Evolutionary conservation across 2,113 vertebrate genomes (phyloP), one percentile per base, ranked within the genome.

Genomic region (Lasiurus cinereus): DNA sequence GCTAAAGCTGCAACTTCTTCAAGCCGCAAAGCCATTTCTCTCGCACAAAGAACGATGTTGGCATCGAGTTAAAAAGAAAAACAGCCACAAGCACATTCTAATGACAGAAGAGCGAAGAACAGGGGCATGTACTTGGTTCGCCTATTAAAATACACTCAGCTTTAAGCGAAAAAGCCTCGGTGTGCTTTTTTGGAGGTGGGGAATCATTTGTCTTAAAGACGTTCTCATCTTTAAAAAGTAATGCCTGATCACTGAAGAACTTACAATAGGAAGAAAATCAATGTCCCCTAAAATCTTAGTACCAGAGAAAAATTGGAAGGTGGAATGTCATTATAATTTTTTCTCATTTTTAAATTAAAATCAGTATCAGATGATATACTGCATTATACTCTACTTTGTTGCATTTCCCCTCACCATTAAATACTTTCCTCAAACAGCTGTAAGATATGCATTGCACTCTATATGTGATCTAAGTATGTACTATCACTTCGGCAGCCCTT

Each of bases 331-430:
- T 50, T 46, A 24, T 3, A 52, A 31, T 67, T 88, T 91, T 67
- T 67, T 80, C 77, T 73, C 83, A 70, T 87, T 94, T 88, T 86
- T 64, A 67, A 83, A 80, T 36, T n/a, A 91, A 96, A 90, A 94
- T 46, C 91, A 56, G 22, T 36, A 66, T 33, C 27, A 48, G 29
- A 54, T 36, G 56, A 66, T 46, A 74, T 39, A 66, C 24, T 73
- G 48, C 21, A 59, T 56, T 74, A 86, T 11, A 90, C n/a, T 80
- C 59, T 67, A 74, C 50, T 74, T 59, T 70, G 83, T 62, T 54
- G 80, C 62, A 39, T 83, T 91, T 76, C 52, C n/a, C 76, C 82
- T 43, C 67, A 9, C 59, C 16, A 86, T 69, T 67, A 90, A 74
- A 67, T 59, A 83, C 31, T 78, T 54, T 72, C 76, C 33, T 88